Evolutionary conservation across 2,797 vertebrate species (phyloP).

Genomic region (Protonibea diacanthus): DNA sequence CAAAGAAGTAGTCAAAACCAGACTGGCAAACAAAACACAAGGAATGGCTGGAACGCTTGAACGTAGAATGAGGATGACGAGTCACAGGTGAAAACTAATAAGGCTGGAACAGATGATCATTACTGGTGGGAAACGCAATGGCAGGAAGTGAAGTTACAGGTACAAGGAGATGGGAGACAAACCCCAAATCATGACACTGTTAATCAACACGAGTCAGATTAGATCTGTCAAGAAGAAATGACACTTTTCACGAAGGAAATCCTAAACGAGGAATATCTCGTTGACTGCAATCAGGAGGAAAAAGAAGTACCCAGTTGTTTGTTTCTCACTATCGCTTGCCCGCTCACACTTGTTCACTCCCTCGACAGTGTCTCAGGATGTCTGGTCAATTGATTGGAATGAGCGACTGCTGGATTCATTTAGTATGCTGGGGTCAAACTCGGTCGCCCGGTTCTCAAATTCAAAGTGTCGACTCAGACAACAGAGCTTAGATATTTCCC

Average conservation of each 20-base stretch:
- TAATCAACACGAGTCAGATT: constrained; percentile 55
- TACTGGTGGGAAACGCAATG: no score
- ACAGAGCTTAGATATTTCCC: constrained; percentile 3
- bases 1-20: no score
- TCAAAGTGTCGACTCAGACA: background rate
- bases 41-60: no score
- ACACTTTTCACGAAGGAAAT: constrained; percentile 30
- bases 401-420: background rate
- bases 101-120: no score
- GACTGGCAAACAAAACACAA: no score
- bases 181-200: no score
- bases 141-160: no score
- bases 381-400: constrained; percentile 13
- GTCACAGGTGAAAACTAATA: no score
- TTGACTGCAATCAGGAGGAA: background rate
- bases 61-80: no score
- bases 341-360: background rate
- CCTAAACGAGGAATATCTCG: background rate
- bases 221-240: constrained; percentile 32
- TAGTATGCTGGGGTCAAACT: constrained; percentile 21
- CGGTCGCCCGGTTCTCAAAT: background rate
- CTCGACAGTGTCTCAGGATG: background rate
- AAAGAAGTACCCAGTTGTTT: background rate
- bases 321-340: constrained; percentile 11
- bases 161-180: no score